Conservation (phyloP, 2,888 invertebrate species). For the Heliconius charithonia region DNA sequence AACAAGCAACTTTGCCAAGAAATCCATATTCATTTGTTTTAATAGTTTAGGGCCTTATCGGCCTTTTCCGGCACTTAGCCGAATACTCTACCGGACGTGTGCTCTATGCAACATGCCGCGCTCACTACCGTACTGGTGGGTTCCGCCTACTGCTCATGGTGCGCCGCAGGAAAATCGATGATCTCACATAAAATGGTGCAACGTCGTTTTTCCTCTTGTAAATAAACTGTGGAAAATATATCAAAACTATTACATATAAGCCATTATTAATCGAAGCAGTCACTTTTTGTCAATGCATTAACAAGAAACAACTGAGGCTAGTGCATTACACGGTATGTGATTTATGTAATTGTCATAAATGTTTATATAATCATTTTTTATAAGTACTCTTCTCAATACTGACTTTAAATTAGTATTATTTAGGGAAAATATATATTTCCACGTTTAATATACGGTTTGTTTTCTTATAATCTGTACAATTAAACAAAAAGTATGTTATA, state of each 20-base stretch:
- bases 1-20: slow-evolving; percentile 34
- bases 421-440: neutral
- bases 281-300: neutral
- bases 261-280: neutral
- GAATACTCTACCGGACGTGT: slow-evolving; percentile 38
- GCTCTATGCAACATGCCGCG: slow-evolving; percentile 41
- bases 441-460: neutral
- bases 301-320: slow-evolving; percentile 9
- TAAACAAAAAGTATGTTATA: neutral
- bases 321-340: neutral
- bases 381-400: neutral
- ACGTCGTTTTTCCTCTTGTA: slow-evolving; percentile 34
- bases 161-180: slow-evolving; percentile 48
- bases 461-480: neutral
- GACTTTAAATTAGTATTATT: neutral
- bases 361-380: neutral
- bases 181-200: slow-evolving; percentile 46
- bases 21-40: slow-evolving; percentile 34
- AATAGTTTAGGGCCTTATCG: slow-evolving; percentile 8
- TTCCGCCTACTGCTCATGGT: slow-evolving; percentile 29
- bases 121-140: slow-evolving; percentile 37
- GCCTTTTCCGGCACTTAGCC: slow-evolving; percentile 35
- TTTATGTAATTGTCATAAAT: neutral
- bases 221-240: slow-evolving; percentile 9
- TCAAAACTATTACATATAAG: neutral